phyloP scores from a whole-genome alignment of 2,113 vertebrate species.

The Amblyornis subalaris region DNA sequence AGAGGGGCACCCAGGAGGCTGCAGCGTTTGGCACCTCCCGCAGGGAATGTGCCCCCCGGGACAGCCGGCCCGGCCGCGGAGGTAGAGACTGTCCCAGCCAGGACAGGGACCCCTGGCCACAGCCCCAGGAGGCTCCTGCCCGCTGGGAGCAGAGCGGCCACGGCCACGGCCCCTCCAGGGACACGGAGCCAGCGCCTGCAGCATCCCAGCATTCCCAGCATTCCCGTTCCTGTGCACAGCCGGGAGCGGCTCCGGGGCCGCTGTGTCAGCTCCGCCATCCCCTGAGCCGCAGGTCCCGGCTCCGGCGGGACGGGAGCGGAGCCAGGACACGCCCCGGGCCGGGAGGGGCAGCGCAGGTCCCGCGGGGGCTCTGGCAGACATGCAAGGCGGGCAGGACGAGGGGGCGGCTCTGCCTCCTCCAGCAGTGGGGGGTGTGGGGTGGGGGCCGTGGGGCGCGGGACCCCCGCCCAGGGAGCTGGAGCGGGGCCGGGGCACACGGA shows the following conservation, averaged over 20 bases:
- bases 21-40: neutral
- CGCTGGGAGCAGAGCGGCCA: neutral
- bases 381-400: neutral
- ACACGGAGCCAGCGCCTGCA: neutral
- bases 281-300: neutral
- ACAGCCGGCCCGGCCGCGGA: neutral
- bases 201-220: neutral
- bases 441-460: neutral
- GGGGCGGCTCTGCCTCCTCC: neutral
- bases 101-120: neutral
- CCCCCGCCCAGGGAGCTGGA: neutral
- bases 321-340: neutral
- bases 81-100: neutral
- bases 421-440: neutral
- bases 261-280: rapidly evolving
- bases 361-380: neutral
- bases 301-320: neutral
- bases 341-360: neutral
- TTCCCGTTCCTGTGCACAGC: neutral
- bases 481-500: neutral
- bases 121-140: neutral
- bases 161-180: rapidly evolving
- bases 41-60: neutral
- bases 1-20: neutral
- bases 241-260: neutral